phyloP scores from a whole-genome alignment of 1,140 invertebrate genomes.

The Coptotermes formosanus region DNA sequence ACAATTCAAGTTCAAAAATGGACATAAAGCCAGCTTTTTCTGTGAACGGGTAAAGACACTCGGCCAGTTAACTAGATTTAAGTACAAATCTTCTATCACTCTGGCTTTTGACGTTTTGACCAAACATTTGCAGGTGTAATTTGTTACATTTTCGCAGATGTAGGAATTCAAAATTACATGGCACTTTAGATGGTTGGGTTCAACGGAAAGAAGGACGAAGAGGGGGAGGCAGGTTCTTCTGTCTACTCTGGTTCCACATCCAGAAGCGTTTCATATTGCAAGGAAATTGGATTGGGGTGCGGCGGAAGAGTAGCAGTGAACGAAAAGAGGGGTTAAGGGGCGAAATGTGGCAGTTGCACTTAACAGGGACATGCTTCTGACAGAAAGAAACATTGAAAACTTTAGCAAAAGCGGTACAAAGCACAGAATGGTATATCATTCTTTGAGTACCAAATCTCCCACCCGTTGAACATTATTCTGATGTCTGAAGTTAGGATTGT shows the following conservation, averaged over 20 bases:
- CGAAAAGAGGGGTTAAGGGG: not conserved
- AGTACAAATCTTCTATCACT: no score
- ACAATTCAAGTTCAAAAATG: no score
- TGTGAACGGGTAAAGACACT: no score
- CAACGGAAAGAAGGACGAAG: not conserved
- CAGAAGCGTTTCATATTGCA: not conserved
- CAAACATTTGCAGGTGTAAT: no score
- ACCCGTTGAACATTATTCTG: no score
- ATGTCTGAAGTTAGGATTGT: no score
- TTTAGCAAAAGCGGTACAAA: not conserved
- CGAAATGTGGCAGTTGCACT: not conserved
- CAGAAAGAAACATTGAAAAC: not conserved
- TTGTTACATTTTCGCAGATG: not conserved
- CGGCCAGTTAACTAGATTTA: no score
- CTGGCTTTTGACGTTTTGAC: no score
- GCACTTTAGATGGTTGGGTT: not conserved
- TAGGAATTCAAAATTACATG: not conserved
- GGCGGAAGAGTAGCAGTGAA: not conserved
- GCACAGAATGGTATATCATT: not conserved
- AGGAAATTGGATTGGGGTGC: conserved; percentile 5
- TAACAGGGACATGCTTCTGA: not conserved
- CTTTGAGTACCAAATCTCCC: no score
- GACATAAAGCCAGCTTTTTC: no score
- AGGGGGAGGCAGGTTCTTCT: not conserved
- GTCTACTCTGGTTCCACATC: not conserved